Conservation (phyloP, 1,140 invertebrate species). For the Portunus trituberculatus region DNA sequence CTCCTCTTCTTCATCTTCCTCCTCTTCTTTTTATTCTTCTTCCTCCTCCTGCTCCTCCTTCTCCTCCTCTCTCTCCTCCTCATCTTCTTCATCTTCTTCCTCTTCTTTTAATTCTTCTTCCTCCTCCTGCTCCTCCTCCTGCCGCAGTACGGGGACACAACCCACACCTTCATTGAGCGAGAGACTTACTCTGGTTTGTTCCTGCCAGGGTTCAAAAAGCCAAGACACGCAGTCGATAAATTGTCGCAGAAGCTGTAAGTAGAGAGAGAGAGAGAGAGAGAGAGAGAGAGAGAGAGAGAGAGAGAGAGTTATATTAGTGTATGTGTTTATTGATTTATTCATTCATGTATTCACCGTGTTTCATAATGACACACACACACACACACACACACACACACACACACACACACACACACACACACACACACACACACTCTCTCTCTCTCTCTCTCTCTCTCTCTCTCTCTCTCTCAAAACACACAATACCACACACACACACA, state of each 20-base stretch:
- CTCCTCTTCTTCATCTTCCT: background rate
- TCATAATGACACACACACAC: conserved; percentile 17
- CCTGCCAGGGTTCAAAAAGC: conserved; percentile 90
- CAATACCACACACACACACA: too few relatives aligned
- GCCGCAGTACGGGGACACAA: conserved; percentile 95
- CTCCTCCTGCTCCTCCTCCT: background rate
- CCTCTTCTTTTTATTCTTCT: too few relatives aligned
- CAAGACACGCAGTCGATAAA: conserved; percentile 36
- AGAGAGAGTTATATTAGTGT: background rate
- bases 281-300: too few relatives aligned
- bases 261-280: too few relatives aligned
- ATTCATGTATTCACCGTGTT: background rate
- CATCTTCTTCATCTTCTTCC: too few relatives aligned
- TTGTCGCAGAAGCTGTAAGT: background rate
- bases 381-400: conserved; percentile 25
- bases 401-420: conserved; percentile 42
- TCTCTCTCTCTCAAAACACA: too few relatives aligned
- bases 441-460: too few relatives aligned
- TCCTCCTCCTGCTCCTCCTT: too few relatives aligned
- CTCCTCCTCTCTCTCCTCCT: too few relatives aligned
- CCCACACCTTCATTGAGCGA: conserved; percentile 96
- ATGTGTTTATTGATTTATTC: background rate
- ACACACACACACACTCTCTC: too few relatives aligned
- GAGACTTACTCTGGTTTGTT: conserved; percentile 93
- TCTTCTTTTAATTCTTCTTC: background rate